Base-by-base conservation (phyloP, 2,113 vertebrate genomes). In the Osmerus eperlanus region DNA sequence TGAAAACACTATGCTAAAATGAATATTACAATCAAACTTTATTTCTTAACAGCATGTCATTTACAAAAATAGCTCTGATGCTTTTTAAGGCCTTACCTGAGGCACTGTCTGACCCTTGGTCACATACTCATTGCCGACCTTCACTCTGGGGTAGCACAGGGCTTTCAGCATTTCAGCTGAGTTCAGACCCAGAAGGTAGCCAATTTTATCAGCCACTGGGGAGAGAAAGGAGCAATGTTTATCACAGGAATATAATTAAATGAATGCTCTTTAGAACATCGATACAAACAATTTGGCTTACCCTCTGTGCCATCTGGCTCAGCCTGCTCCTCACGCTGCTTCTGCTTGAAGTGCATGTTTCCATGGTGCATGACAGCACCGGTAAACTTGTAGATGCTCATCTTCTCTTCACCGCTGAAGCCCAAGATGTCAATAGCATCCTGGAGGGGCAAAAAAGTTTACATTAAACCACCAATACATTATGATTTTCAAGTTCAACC, bases 261-360 rank as follows among this genome's bases (percentile, higher is more conserved):
- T 36, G 4, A 36, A 36, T 6, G 32, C 32, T 36, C 6, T 36
- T 36, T 6, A 7, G 32, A 36, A 36, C 32, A 36, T 36, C 4
- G 4, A 36, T 36, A 36, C 32, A 36, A 36, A 36, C 32, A 36
- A 36, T 36, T 36, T 4, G 32, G 32, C 41, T 53, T 12, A 92
- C 93, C 80, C 89, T 53, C 92, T 21, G 89, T 94, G 84, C 92
- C 92, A 0, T 93, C 92, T 0, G 91, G 89, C 74, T 94, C 92
- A 0, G 92, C 93, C 82, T 93, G 91, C 64, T 94, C 93, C 68
- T 94, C 92, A 15, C 93, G 78, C 72, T 93, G 92, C 79, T 94
- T 93, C 82, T 93, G 91, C 78, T 93, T 94, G 87, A 92, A 94
- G 76, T 90, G 92, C 92, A 94, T 92, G 78, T 94, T 94, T 3